phyloP scores from a whole-genome alignment of 1,140 invertebrate species.

The Pachypsylla venusta region DNA sequence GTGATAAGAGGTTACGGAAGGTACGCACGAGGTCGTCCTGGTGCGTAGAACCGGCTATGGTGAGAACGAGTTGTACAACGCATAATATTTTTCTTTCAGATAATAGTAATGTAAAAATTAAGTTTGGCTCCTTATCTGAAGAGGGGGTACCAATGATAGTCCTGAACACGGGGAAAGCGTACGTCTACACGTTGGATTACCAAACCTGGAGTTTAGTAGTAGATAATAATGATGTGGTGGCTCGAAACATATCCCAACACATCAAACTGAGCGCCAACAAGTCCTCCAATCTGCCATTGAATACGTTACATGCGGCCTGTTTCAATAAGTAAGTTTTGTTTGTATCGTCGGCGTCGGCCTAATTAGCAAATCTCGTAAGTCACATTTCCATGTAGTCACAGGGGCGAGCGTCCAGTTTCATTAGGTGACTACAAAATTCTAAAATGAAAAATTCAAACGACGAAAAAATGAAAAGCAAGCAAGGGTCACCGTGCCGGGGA shows the following conservation, averaged over 20 bases:
- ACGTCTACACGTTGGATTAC: not conserved
- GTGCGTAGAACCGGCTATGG: no score
- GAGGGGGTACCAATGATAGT: not conserved
- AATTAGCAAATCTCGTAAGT: no score
- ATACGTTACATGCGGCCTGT: not conserved
- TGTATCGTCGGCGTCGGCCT: no score
- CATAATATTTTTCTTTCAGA: not conserved
- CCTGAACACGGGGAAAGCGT: not conserved
- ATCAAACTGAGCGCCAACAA: conserved; percentile 1
- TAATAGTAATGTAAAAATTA: not conserved
- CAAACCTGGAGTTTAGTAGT: not conserved
- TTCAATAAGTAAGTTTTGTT: not conserved
- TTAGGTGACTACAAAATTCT: no score
- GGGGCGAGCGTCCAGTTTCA: no score
- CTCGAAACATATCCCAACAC: not conserved
- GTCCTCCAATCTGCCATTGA: not conserved
- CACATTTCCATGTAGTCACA: no score
- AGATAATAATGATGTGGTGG: not conserved
- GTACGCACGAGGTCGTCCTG: no score
- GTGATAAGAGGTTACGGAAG: no score
- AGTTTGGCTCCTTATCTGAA: not conserved
- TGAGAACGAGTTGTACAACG: no score
- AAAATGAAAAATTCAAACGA: no score
- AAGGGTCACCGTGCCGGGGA: no score
- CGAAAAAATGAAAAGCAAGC: no score